Conservation (phyloP, 2,888 invertebrate species). For the Molanna angustata region DNA sequence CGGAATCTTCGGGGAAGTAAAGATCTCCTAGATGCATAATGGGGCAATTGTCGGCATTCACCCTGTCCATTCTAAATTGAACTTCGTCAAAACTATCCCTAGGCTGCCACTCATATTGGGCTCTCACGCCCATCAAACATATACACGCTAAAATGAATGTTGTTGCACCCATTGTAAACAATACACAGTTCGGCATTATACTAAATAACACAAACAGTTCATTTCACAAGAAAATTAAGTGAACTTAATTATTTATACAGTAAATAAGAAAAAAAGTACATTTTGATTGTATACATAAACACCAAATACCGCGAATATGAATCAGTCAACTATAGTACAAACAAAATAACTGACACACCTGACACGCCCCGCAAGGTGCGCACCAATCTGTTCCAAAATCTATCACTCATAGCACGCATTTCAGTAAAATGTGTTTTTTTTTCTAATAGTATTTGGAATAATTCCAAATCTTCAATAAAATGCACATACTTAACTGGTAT, state of each 20-base stretch:
- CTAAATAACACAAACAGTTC: not conserved
- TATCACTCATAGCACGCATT: too few relatives aligned
- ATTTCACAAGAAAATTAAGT: not conserved
- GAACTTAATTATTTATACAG: not conserved
- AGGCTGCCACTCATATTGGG: conserved; percentile 90
- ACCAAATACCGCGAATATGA: conserved; percentile 5
- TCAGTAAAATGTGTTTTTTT: too few relatives aligned
- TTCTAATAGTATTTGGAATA: too few relatives aligned
- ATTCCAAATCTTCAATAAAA: not conserved
- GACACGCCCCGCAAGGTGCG: conserved; percentile 7
- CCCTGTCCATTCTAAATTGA: conserved; percentile 76
- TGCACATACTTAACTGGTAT: not conserved
- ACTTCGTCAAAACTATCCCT: conserved; percentile 90
- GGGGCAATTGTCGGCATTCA: conserved; percentile 84
- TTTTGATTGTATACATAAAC: not conserved
- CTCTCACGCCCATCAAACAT: conserved; percentile 62
- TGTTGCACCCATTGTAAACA: conserved; percentile 13
- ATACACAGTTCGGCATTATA: not conserved
- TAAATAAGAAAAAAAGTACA: not conserved
- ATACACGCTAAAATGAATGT: conserved; percentile 33
- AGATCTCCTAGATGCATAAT: conserved; percentile 83
- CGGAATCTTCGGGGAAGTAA: conserved; percentile 76
- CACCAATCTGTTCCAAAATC: too few relatives aligned
- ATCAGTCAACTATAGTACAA: conserved; percentile 2
- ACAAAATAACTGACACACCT: conserved; percentile 18